Evolutionary conservation across 2,113 vertebrate species (phyloP), one percentile per base, ranked within the genome.

Genomic region (Toxotes jaculatrix): DNA sequence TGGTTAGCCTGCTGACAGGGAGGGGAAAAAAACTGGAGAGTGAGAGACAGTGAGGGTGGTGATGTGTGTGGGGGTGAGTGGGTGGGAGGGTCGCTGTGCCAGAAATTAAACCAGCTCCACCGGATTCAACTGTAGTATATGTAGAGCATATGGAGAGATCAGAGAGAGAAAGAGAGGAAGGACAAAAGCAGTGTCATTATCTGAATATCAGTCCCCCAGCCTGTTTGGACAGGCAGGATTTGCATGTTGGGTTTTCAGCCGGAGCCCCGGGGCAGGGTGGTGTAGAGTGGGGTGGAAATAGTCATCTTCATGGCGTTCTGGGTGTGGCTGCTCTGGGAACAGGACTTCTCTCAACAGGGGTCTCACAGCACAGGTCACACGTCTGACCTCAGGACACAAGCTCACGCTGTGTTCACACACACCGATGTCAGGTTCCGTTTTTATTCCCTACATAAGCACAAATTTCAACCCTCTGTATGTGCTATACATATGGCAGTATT

Each of bases 211-310:
- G 79, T 77, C 68, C 79, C 67, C 77, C 45, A 40, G 77, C 88
- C 80, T 91, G 92, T 89, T 92, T 90, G 85, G 82, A 91, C 91
- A 88, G 71, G 89, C 82, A 87, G 79, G 75, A 86, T 91, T 91
- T 93, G 84, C 80, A 88, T 88, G 83, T 87, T 89, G 80, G 84
- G 80, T 85, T 89, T 93, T 83, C 64, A 84, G 79, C 45, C 78
- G 1, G 77, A 80, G 85, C 83, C 87, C 80, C 53, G 21, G 64
- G 90, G 82, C 73, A 75, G 77, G 80, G 79, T 71, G 65, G 80
- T 79, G 84, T 32, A 40, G 76, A 71, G 62, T n/a, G 32, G 56
- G 69, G 66, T 81, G 57, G 82, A 80, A 69, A 78, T 31, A 76
- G 76, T 80, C 73, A 23, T 87, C 76, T 86, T 88, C 60, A 16